These are phyloP conservation scores for Neogobius melanostomus DNA, from an alignment of 2,113 vertebrate genomes.

Conservation along the genomic window DNA sequence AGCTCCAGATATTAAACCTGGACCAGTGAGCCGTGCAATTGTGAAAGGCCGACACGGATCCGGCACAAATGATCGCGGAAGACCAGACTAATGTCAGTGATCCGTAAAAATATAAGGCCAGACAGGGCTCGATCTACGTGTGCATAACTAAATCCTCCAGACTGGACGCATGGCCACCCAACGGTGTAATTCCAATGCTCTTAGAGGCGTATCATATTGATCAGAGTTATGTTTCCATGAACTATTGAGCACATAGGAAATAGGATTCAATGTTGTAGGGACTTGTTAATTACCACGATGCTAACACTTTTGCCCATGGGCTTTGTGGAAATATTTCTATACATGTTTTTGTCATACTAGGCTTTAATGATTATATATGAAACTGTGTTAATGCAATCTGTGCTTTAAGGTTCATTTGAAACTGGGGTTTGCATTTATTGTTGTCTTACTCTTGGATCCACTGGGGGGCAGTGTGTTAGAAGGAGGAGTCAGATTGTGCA, in stretches of 20 bases:
- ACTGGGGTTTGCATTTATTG: no score
- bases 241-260: neutral
- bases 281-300: no score
- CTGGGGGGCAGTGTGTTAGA: no score
- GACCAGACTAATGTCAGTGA: neutral
- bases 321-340: no score
- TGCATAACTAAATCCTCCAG: neutral
- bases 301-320: no score
- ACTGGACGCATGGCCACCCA: neutral
- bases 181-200: neutral
- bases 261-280: neutral
- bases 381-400: no score
- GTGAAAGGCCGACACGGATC: neutral
- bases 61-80: neutral
- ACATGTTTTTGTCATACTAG: no score
- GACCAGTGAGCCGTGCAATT: neutral
- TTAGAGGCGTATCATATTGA: neutral
- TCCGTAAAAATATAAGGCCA: neutral
- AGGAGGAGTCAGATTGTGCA: no score
- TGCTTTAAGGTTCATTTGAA: no score
- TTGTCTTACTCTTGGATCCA: no score
- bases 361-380: no score
- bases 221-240: neutral
- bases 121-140: neutral
- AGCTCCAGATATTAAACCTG: constrained; percentile 7